Conservation (phyloP, 2,797 vertebrate genomes). For the Mormyrops attenuatus region DNA sequence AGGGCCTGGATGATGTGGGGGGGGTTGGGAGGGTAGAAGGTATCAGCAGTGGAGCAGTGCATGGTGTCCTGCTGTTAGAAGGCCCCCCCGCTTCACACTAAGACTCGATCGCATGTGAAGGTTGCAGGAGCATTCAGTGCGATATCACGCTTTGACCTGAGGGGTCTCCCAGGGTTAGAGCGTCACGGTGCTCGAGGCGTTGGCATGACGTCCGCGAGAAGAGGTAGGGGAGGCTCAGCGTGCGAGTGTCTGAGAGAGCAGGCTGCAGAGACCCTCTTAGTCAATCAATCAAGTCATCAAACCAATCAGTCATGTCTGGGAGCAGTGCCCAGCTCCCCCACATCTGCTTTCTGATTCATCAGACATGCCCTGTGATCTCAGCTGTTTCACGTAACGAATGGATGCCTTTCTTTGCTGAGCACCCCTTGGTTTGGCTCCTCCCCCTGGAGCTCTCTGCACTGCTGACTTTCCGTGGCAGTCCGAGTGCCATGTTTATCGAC, state of each 20-base stretch:
- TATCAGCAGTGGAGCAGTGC: neutral
- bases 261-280: no score
- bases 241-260: no score
- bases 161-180: no score
- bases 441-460: neutral
- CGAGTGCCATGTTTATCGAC: neutral
- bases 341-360: neutral
- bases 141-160: no score
- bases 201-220: no score
- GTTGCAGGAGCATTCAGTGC: no score
- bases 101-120: neutral
- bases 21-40: neutral
- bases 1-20: neutral
- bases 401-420: neutral
- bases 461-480: neutral
- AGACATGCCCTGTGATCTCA: neutral
- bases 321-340: no score
- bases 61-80: neutral
- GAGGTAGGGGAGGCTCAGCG: no score
- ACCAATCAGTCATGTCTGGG: no score
- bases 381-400: neutral
- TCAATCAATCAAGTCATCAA: no score
- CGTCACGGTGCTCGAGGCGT: no score
- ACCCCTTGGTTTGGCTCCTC: neutral
- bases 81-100: neutral